Conservation (phyloP, 1,140 invertebrate genomes). For the Leptestheria dahalacensis region DNA sequence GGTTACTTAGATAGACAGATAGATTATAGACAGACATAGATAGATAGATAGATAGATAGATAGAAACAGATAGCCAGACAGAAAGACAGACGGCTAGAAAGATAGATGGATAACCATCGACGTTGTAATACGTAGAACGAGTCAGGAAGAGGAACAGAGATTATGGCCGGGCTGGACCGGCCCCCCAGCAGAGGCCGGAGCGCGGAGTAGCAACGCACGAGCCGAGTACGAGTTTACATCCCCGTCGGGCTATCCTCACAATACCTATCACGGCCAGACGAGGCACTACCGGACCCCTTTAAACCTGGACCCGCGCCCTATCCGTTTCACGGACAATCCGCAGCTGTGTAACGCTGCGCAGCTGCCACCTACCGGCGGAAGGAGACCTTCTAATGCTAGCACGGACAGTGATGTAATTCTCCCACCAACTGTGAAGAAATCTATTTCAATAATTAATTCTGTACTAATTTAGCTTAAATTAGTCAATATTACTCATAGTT, state of each 20-base stretch:
- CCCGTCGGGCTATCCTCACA: conserved; percentile 51
- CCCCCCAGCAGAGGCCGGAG: neutral
- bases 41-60: too few relatives aligned
- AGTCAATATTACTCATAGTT: too few relatives aligned
- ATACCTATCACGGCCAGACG: conserved; percentile 78
- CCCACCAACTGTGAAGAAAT: too few relatives aligned
- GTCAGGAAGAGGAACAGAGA: conserved; percentile 4
- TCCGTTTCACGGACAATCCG: conserved; percentile 47
- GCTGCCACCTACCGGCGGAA: conserved; percentile 35
- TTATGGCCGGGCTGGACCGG: neutral
- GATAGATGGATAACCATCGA: too few relatives aligned
- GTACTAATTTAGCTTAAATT: too few relatives aligned
- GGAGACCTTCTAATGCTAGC: conserved; percentile 47
- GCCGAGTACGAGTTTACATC: conserved; percentile 41
- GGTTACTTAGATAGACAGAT: too few relatives aligned
- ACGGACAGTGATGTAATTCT: conserved; percentile 39
- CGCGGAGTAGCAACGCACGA: neutral
- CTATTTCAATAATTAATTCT: too few relatives aligned
- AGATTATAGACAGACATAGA: too few relatives aligned
- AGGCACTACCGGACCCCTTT: conserved; percentile 55
- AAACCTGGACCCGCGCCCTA: conserved; percentile 38
- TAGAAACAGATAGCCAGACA: too few relatives aligned
- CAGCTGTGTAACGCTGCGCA: conserved; percentile 29
- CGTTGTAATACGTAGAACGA: neutral
- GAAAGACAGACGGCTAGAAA: too few relatives aligned